Conservation (phyloP, 2,797 vertebrate species). For the Pristis pectinata region DNA sequence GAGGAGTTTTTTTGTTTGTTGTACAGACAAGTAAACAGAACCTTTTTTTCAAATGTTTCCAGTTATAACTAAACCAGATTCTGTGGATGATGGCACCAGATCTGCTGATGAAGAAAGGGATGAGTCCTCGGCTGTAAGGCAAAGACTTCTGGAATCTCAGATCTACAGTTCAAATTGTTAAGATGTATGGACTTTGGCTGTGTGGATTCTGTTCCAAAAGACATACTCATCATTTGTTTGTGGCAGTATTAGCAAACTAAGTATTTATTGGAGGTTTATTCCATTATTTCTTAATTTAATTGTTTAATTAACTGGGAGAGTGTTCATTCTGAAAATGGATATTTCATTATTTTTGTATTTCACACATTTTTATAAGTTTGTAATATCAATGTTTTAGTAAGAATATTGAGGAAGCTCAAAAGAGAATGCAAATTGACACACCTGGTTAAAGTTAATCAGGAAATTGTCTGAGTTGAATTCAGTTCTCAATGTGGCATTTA, state of each 20-base stretch:
- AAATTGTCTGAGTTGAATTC: neutral
- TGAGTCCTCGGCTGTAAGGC: neutral
- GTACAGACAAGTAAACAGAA: neutral
- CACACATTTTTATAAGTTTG: constrained; percentile 2
- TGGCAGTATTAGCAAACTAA: neutral
- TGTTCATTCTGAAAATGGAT: neutral
- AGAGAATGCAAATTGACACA: neutral
- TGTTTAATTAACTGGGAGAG: neutral
- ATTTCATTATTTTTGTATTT: constrained; percentile 6
- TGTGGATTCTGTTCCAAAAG: neutral
- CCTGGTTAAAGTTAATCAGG: neutral
- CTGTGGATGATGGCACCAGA: constrained; percentile 21
- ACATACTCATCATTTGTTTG: neutral
- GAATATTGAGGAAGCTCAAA: neutral
- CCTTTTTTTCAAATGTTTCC: constrained; percentile 14
- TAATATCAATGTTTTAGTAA: neutral
- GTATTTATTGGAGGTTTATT: neutral
- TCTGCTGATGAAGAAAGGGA: constrained; percentile 23
- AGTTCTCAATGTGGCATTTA: neutral
- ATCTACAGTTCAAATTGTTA: constrained; percentile 18
- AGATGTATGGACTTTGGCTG: neutral
- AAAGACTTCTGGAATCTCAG: constrained; percentile 33
- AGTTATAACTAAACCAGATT: constrained; percentile 16
- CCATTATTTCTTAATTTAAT: neutral
- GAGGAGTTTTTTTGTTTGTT: neutral